phyloP scores from a whole-genome alignment of 2,797 vertebrate genomes.

The Aulostomus chinensis region DNA sequence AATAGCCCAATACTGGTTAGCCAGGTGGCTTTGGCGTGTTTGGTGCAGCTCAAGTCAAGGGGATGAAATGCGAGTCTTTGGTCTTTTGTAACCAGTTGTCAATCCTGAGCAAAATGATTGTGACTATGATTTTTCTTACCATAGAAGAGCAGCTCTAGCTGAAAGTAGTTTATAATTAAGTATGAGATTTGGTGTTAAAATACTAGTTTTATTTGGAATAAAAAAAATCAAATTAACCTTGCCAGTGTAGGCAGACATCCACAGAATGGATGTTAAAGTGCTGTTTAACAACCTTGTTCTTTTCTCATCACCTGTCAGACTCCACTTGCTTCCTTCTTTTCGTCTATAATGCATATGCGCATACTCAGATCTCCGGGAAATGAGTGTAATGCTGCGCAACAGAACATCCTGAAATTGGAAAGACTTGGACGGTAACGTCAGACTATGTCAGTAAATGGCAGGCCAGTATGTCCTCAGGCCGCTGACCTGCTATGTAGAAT shows the following conservation, averaged over 20 bases:
- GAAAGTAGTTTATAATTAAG: background rate
- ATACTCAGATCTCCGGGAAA: slow-evolving; percentile 3
- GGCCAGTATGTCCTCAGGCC: slow-evolving; percentile 38
- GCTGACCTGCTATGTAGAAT: slow-evolving; percentile 34
- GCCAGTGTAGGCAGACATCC: background rate
- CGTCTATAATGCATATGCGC: too few relatives aligned
- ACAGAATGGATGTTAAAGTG: background rate
- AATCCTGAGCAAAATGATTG: too few relatives aligned
- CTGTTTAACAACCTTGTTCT: background rate
- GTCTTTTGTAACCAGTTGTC: too few relatives aligned
- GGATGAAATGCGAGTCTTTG: too few relatives aligned
- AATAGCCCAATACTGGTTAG: too few relatives aligned
- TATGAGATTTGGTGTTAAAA: background rate
- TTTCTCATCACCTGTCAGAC: too few relatives aligned
- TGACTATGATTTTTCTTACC: too few relatives aligned
- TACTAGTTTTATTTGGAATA: background rate
- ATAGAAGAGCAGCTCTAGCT: too few relatives aligned
- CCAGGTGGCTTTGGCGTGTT: too few relatives aligned
- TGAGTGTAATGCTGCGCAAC: slow-evolving; percentile 12
- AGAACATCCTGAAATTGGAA: slow-evolving; percentile 19
- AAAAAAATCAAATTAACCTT: background rate
- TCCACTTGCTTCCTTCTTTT: too few relatives aligned
- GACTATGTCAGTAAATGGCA: slow-evolving; percentile 38
- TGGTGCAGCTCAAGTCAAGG: too few relatives aligned
- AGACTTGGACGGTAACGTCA: slow-evolving; percentile 39